A percentile compares a stretch with the other conserved stretches of the same genome.
Evolutionary conservation across 2,113 vertebrate species (phyloP).

Genomic region (Pandion haliaetus): DNA sequence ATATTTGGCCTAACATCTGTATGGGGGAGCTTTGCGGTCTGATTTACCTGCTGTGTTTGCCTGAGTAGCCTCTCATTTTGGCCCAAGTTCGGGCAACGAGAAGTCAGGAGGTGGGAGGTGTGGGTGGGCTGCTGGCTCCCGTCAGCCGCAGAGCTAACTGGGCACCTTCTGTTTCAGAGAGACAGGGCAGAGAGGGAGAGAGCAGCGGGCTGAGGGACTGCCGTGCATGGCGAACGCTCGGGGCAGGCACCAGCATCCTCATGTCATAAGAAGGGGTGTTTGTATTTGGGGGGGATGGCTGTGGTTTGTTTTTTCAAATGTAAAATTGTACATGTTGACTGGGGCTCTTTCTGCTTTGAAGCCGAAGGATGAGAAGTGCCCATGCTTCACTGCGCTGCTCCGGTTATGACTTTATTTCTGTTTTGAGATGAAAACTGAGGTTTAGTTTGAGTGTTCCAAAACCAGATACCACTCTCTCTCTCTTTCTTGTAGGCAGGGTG

Average conservation of each 20-base stretch:
- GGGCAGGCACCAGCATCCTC: not conserved
- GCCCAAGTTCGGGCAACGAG: not conserved
- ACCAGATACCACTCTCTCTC: conserved; percentile 69
- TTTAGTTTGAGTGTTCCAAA: conserved; percentile 54
- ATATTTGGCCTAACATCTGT: fast-evolving
- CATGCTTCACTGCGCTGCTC: not conserved
- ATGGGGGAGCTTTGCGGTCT: not conserved
- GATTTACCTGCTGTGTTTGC: not conserved
- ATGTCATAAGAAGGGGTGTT: fast-evolving
- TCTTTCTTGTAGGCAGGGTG: conserved; percentile 82
- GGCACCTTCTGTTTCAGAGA: not conserved
- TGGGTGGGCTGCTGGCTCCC: not conserved
- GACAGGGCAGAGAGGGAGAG: not conserved
- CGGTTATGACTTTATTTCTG: conserved; percentile 5
- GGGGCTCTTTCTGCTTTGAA: not conserved
- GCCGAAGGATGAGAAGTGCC: not conserved
- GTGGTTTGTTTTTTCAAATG: not conserved
- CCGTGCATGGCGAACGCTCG: fast-evolving
- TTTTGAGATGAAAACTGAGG: conserved; percentile 1
- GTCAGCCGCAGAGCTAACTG: fast-evolving
- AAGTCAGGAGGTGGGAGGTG: not conserved
- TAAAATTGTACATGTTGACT: not conserved
- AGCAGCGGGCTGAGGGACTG: not conserved
- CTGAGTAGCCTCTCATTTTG: not conserved
- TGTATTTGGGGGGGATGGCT: not conserved